Evolutionary conservation across 2,113 vertebrate species (phyloP), one percentile per base, ranked within the genome.

Genomic region (Melanotaenia duboulayi): DNA sequence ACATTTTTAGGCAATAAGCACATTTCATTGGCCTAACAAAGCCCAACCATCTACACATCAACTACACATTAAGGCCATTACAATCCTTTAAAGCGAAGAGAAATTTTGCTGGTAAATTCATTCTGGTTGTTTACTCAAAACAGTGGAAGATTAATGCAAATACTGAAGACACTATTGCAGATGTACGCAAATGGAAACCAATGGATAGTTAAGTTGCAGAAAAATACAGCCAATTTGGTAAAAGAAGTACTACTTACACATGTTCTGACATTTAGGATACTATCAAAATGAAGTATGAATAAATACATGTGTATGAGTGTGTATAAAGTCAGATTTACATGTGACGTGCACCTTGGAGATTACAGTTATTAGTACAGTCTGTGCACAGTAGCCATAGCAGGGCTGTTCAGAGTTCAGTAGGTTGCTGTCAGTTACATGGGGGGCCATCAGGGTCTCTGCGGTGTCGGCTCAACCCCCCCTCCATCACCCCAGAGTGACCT

Each of bases 401-500:
- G 37, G 66, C 22, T 11, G 28, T 25, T 59, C 65, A 82, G 67
- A 80, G 86, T 71, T 83, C 70, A 78, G 64, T 68, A 78, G 83
- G 80, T 81, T 63, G 70, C 76, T 89, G 87, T 87, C 60, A 55
- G 77, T 79, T 80, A 84, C 87, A 87, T 8, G 55, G 61, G 58
- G 52, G 65, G 58, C 42, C 56, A 0, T 40, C 13, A 40, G 56
- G 58, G 69, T 66, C 61, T 37, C 61, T 69, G 75, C 71, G 73
- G 71, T 60, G 74, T 32, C 11, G 63, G 7, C 63, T 72, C 69
- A 40, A 69, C 42, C 52, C 65, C 78, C 65, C 50, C 13, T 28
- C 58, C 25, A 4, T 69, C 87, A 84, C 81, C 82, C 65, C 65
- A 11, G 63, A 28, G n/a, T 89, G 87, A 90, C 90, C 87, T 88